phyloP scores from a whole-genome alignment of 2,797 vertebrate genomes.

The Potorous gilbertii region DNA sequence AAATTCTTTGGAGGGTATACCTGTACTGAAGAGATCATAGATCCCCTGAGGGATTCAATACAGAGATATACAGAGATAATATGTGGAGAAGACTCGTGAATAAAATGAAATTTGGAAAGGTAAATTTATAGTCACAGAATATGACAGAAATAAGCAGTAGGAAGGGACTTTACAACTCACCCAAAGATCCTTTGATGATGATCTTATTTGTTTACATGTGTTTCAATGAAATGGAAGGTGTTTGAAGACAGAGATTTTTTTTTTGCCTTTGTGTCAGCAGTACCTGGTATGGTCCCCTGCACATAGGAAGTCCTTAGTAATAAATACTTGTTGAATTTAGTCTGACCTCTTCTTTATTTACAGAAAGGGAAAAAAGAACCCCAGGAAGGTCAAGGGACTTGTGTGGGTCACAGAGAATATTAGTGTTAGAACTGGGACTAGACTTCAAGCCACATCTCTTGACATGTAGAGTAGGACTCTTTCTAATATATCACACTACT shows the following conservation, averaged over 20 bases:
- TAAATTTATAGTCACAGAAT: not conserved
- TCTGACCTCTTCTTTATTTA: not conserved
- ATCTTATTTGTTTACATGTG: not conserved
- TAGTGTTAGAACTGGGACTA: not conserved
- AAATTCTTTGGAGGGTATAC: not conserved
- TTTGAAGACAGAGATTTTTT: not conserved
- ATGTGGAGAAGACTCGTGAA: not conserved
- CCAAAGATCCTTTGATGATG: not conserved
- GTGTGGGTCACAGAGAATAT: not conserved
- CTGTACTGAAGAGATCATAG: not conserved
- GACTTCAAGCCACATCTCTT: not conserved
- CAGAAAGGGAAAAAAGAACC: not conserved
- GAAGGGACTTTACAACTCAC: not conserved
- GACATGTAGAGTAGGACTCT: not conserved
- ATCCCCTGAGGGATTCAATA: not conserved
- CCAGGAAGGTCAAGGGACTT: not conserved
- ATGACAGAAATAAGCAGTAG: not conserved
- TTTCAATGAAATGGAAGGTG: not conserved
- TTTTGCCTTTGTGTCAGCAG: not conserved
- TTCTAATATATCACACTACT: not conserved
- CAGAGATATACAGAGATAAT: not conserved
- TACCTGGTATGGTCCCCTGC: not conserved
- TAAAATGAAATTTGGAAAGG: not conserved
- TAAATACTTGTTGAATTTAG: not conserved
- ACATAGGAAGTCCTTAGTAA: not conserved